These are phyloP conservation scores for Xestia ashworthii DNA, from an alignment of 2,888 invertebrate genomes.

Conservation along the genomic window DNA sequence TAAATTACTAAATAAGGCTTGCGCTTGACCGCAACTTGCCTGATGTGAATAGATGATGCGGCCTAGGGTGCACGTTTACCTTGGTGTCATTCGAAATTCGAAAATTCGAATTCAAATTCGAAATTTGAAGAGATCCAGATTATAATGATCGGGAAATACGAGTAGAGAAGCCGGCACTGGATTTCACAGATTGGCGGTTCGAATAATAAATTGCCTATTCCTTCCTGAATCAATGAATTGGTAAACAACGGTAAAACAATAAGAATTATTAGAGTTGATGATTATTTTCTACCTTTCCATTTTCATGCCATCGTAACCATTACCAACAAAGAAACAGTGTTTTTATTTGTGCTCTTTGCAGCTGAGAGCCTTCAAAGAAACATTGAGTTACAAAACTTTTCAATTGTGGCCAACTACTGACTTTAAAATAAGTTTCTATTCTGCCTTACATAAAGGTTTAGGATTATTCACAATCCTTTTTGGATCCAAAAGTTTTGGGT, in stretches of 20 bases:
- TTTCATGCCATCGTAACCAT: neutral
- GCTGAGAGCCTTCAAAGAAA: neutral
- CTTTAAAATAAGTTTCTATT: neutral
- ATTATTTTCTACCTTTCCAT: neutral
- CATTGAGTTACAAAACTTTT: slow-evolving; percentile 12
- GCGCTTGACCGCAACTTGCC: neutral
- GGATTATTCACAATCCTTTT: slow-evolving; percentile 38
- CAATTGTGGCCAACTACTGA: neutral
- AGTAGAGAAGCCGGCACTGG: neutral
- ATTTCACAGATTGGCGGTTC: neutral
- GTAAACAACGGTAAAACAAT: neutral
- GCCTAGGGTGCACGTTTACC: neutral
- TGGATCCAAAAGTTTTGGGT: slow-evolving; percentile 43
- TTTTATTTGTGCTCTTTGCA: neutral
- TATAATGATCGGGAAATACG: neutral
- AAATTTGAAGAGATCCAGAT: neutral
- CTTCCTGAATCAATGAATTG: neutral
- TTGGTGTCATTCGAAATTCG: too few relatives aligned
- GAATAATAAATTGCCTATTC: neutral
- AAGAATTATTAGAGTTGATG: neutral
- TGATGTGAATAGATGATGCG: neutral
- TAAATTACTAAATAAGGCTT: neutral
- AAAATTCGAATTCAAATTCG: too few relatives aligned
- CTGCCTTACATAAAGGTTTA: slow-evolving; percentile 7
- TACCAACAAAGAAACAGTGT: neutral